A percentile compares a stretch with the other conserved stretches of the same genome.
Conservation (phyloP, 2,888 invertebrate species). For the Thysanoteuthis rhombus region DNA sequence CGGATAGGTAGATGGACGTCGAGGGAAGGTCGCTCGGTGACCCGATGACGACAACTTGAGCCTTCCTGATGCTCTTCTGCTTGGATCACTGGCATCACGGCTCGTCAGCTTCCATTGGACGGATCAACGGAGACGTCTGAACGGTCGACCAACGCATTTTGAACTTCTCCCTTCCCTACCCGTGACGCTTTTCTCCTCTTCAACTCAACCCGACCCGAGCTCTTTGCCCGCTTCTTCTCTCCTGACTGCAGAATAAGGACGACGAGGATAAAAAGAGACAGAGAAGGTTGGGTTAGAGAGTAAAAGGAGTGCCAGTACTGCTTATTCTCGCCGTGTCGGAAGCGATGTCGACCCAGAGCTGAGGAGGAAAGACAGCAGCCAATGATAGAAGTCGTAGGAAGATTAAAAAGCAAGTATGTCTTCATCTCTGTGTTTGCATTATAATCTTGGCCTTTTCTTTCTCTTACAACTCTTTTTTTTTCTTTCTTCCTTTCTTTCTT, state of each 20-base stretch:
- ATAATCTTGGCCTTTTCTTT: neutral
- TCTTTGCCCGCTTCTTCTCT: neutral
- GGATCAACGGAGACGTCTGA: neutral
- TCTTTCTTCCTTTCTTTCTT: neutral
- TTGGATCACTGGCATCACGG: neutral
- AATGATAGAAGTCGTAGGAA: neutral
- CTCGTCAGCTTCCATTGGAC: neutral
- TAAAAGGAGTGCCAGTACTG: neutral
- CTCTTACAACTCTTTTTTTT: neutral
- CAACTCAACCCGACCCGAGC: neutral
- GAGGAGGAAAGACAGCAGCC: neutral
- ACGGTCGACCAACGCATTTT: neutral
- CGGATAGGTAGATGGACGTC: neutral
- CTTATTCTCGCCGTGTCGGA: neutral
- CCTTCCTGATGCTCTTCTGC: neutral
- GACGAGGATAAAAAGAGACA: neutral
- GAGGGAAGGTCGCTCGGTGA: neutral
- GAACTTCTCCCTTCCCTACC: neutral
- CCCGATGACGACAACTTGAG: constrained; percentile 12
- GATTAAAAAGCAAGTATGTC: neutral
- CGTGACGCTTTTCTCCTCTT: neutral
- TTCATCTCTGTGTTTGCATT: neutral
- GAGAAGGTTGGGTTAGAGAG: neutral
- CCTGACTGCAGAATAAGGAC: neutral
- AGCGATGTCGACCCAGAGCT: neutral